These are phyloP conservation scores for Clarias gariepinus DNA, from an alignment of 2,113 vertebrate genomes.

Conservation along the genomic window DNA sequence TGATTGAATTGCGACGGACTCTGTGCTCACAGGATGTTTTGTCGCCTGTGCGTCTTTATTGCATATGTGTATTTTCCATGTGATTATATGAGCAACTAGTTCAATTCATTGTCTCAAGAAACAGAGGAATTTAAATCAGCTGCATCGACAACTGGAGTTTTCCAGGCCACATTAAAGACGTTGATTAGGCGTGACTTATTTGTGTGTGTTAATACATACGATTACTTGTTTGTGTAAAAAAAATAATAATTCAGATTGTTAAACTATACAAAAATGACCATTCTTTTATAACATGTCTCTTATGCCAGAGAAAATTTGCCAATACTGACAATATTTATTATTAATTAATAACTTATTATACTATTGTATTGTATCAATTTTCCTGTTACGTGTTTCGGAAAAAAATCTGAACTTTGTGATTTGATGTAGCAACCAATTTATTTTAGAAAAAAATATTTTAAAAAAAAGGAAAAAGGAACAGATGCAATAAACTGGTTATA, in stretches of 20 bases:
- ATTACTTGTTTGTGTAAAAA: neutral
- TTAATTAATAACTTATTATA: neutral
- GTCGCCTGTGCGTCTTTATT: neutral
- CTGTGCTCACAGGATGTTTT: neutral
- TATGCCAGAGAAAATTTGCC: neutral
- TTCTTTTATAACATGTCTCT: neutral
- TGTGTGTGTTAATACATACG: neutral
- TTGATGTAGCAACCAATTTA: no score
- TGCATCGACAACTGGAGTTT: constrained; percentile 18
- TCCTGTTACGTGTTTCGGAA: neutral
- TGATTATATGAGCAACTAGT: no score
- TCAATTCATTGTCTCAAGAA: neutral
- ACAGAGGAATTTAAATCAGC: neutral
- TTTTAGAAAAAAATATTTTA: no score
- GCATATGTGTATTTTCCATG: neutral
- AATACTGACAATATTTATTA: neutral
- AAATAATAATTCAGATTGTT: neutral
- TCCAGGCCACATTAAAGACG: constrained; percentile 4
- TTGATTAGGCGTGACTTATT: neutral
- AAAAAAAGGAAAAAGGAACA: no score
- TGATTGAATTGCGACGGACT: neutral
- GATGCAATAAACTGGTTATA: no score
- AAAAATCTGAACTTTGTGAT: neutral
- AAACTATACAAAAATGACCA: neutral
- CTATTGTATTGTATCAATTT: neutral